These are phyloP conservation scores for Oxytorus armatus DNA, from an alignment of 2,888 invertebrate species.

Conservation along the genomic window DNA sequence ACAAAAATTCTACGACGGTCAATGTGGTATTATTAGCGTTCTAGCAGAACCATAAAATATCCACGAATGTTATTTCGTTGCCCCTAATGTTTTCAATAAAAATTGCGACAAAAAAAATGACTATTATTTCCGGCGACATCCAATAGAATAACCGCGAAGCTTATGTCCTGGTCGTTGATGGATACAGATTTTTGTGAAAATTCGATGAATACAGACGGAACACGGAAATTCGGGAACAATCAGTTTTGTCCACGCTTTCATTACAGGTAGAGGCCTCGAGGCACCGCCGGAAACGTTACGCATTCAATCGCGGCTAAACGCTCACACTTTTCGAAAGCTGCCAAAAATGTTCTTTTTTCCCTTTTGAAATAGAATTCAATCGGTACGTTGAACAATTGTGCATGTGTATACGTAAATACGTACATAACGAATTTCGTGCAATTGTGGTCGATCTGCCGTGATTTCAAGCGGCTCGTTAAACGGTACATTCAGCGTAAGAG, in stretches of 20 bases:
- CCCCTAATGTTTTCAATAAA: too few species aligned
- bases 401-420: neutral
- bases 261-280: neutral
- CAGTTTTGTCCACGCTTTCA: neutral
- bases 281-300: neutral
- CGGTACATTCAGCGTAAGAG: conserved; percentile 39
- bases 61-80: too few species aligned
- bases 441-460: conserved; percentile 46
- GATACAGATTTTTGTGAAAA: neutral
- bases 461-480: conserved; percentile 60
- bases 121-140: too few species aligned
- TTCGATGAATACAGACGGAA: neutral
- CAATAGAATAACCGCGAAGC: neutral
- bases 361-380: too few species aligned
- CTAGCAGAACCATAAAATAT: too few species aligned
- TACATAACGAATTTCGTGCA: conserved; percentile 39
- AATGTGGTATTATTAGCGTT: too few species aligned
- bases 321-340: neutral
- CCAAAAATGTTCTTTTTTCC: conserved; percentile 19
- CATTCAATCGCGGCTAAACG: neutral
- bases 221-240: neutral
- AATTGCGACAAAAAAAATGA: too few species aligned
- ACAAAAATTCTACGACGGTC: too few species aligned
- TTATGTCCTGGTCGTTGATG: neutral
- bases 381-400: conserved; percentile 1